phyloP scores from a whole-genome alignment of 2,797 vertebrate genomes.

The Chaunax sp. region DNA sequence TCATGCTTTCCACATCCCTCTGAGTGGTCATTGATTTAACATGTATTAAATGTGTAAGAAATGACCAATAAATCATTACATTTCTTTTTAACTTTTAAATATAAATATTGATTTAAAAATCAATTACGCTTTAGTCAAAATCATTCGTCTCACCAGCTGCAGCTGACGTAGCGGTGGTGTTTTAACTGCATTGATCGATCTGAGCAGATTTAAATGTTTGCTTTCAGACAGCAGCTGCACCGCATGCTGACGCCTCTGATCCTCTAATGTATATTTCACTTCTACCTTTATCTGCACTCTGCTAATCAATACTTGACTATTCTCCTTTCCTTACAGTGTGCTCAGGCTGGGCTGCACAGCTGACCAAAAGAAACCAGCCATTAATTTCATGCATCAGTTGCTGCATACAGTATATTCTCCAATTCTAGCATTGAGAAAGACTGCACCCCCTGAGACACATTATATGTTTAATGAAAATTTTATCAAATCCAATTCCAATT shows the following conservation, averaged over 20 bases:
- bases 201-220: conserved; percentile 30
- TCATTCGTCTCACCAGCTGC: conserved; percentile 4
- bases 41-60: neutral
- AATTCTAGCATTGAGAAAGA: conserved; percentile 34
- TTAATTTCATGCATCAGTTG: conserved; percentile 71
- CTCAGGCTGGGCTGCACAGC: neutral
- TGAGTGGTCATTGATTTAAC: neutral
- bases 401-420: conserved; percentile 40
- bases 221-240: conserved; percentile 19
- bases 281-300: conserved; percentile 3
- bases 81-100: neutral
- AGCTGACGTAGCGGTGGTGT: conserved; percentile 2
- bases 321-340: conserved; percentile 8
- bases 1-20: neutral
- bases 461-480: conserved; percentile 73
- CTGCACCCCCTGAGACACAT: conserved; percentile 42
- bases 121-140: conserved; percentile 6
- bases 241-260: conserved; percentile 6
- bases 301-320: conserved; percentile 28
- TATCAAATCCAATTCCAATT: conserved; percentile 79
- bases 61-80: neutral
- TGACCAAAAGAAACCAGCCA: conserved; percentile 49
- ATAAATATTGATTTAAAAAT: conserved; percentile 6
- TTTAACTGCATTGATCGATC: conserved; percentile 26
- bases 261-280: conserved; percentile 9